Percentiles rank a stretch among this genome's conserved stretches.
Conservation (phyloP, 2,113 vertebrate genomes). For the zebrafish (Danio rerio) region GRCz12tu NC_133190.1:41293501-41294000, state of each 20-base stretch:
- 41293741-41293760: neutral
- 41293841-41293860: conserved; percentile 25
- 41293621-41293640: conserved; percentile 30
- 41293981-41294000: conserved; percentile 37
- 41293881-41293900: conserved; percentile 16
- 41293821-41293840: conserved; percentile 6
- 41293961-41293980: conserved; percentile 36
- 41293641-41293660: conserved; percentile 5
- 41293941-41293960: conserved; percentile 30
- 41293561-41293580: conserved; percentile 55
- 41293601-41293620: conserved; percentile 9
- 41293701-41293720: neutral
- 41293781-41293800: conserved; percentile 25
- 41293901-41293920: conserved; percentile 7
- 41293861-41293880: conserved; percentile 25
- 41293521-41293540: conserved; percentile 68
- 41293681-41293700: neutral
- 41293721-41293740: neutral
- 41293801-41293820: neutral
- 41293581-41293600: conserved; percentile 29
- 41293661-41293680: conserved; percentile 37
- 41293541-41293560: conserved; percentile 64
- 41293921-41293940: neutral
- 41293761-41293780: neutral
- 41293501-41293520: conserved; percentile 21